Percentiles rank a stretch among this genome's conserved stretches.
These are phyloP conservation scores for Neoarius graeffei DNA, from an alignment of 2,113 vertebrate genomes.

Conservation along the genomic window DNA sequence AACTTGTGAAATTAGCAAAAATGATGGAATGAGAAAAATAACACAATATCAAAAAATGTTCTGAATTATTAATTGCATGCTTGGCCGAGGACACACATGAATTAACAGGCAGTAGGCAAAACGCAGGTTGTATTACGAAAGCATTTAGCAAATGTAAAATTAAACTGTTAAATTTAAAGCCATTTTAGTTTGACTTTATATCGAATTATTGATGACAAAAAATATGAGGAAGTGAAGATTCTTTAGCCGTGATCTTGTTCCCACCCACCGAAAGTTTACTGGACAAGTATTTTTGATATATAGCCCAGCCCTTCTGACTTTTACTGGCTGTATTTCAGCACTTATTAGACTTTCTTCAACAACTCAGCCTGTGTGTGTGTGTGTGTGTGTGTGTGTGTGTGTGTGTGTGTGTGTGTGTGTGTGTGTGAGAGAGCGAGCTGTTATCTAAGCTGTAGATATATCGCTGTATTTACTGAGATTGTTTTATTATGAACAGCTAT, in stretches of 20 bases:
- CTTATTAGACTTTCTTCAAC: neutral
- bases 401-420: neutral
- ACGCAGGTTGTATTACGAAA: neutral
- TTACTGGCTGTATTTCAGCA: neutral
- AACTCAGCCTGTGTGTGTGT: neutral
- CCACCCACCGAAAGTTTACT: neutral
- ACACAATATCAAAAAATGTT: neutral
- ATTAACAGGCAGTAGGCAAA: neutral
- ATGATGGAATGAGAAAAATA: neutral
- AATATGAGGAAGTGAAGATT: neutral
- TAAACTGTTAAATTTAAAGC: neutral
- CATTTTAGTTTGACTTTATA: neutral
- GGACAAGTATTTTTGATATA: neutral
- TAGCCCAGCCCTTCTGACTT: neutral
- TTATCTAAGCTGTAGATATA: conserved; percentile 10
- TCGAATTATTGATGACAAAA: neutral
- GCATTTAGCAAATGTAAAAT: neutral
- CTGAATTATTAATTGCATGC: neutral
- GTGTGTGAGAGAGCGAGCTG: neutral
- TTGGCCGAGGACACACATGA: neutral
- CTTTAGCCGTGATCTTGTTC: neutral
- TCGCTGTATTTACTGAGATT: neutral
- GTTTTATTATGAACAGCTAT: conserved; percentile 17
- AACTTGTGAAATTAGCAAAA: neutral
- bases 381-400: no score